Evolutionary conservation across 1,140 invertebrate genomes (phyloP).

Genomic region (Drosophila carrolli): DNA sequence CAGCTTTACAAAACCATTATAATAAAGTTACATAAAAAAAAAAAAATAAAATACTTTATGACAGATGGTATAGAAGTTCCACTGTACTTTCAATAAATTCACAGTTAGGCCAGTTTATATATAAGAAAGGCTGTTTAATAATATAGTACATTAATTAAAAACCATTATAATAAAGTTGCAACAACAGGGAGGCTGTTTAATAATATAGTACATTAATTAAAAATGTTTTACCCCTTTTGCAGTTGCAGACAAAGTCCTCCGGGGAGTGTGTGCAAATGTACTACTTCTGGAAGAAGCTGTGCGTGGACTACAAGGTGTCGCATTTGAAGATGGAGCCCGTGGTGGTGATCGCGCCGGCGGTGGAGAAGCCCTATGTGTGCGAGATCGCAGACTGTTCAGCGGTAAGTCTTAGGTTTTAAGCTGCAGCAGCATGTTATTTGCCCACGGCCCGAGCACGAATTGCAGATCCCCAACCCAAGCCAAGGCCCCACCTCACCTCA

Average conservation of each 20-base stretch:
- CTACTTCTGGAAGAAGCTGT: conserved; percentile 99
- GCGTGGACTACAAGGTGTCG: conserved; percentile 88
- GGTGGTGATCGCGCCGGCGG: conserved; percentile 32
- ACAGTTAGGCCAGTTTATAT: no score
- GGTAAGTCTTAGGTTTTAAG: conserved; percentile 85
- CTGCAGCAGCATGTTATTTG: conserved; percentile 9
- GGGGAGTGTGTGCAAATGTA: conserved; percentile 99
- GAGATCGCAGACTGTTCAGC: conserved; percentile 89
- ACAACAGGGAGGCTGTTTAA: no score
- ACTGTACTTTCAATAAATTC: no score
- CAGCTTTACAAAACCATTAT: no score
- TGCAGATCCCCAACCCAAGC: conserved; percentile 5
- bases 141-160: no score
- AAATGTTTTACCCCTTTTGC: conserved; percentile 44
- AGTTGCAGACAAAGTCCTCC: conserved; percentile 94
- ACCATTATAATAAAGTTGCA: no score
- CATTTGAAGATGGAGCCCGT: conserved; percentile 77
- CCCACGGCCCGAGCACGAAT: conserved; percentile 7
- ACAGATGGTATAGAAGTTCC: no score
- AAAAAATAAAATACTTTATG: no score
- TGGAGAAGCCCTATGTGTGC: conserved; percentile 86
- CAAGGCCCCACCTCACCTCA: conserved; percentile 18
- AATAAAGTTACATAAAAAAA: no score
- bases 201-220: no score
- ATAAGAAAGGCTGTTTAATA: no score